Base-by-base conservation (phyloP, 2,888 invertebrate genomes). In the Tryphoninae sp. region DNA sequence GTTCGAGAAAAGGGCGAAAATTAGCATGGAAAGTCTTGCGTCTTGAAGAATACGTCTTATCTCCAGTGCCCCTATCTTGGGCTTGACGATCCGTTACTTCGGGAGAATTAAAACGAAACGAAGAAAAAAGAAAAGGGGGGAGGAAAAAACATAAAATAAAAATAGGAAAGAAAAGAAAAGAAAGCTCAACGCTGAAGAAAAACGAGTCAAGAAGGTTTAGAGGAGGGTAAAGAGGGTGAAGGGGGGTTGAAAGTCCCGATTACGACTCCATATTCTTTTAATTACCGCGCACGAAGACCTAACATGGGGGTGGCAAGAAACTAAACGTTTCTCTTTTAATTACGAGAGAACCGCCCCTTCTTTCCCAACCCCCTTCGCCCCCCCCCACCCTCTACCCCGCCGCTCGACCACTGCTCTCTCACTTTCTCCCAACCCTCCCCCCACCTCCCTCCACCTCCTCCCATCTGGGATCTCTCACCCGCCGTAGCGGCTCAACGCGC, bases 261-360 rank as follows among this genome's bases (percentile, higher is more conserved):
- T 90, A 90, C 87, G 84, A 82, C 85, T 86, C 89, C 88, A 89
- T 91, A 89, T 90, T 90, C 89, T 91, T 91, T 91, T 91, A 91
- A 91, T 91, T 91, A 90, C 89, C 89, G 83, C 64, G 74, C 76
- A 78, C 77, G 42, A 73, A 65, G 74, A 77, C 75, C 80, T 72
- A 78, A 82, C 77, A 74, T 49, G 78, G 82, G 82, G 82, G 82
- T 81, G 79, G 80, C 82, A 84, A 88, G 87, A 88, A 89, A 88
- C 88, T 88, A 89, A 91, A 90, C 88, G 89, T 90, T 90, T 91
- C 89, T 89, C 88, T 90, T 91, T 90, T 91, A 91, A 91, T 91
- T 91, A 90, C 90, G 87, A 86, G 26, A 73, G 81, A 79, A 77
- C 81, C 64, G 64, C 73, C 82, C 84, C 74, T 79, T n/a, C 23